Evolutionary conservation across 1,140 invertebrate genomes (phyloP).

Genomic region (Nilaparvata lugens): DNA sequence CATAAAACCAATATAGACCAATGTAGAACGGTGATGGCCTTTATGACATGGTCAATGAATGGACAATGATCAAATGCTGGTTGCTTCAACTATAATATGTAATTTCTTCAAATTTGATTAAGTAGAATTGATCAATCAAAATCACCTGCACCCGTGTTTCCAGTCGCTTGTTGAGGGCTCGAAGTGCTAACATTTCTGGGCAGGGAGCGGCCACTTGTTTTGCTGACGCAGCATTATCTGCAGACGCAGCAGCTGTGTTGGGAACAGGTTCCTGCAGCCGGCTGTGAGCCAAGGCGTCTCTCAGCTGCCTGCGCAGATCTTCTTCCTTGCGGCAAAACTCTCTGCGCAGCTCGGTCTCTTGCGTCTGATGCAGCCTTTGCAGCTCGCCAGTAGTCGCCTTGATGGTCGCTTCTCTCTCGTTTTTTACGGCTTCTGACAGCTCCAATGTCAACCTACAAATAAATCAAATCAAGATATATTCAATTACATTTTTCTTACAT

Average conservation of each 20-base stretch:
- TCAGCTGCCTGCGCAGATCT: background rate
- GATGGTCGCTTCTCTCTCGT: background rate
- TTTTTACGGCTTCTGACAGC: constrained; percentile 4
- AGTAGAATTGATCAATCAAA: too few relatives aligned
- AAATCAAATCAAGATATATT: background rate
- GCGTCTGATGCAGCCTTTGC: constrained; percentile 4
- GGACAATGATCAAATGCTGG: too few relatives aligned
- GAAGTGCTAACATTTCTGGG: background rate
- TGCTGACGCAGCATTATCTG: background rate
- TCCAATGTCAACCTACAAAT: constrained; percentile 4
- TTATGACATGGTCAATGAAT: too few relatives aligned
- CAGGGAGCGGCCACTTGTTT: background rate
- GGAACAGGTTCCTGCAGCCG: background rate
- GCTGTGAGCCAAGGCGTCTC: background rate
- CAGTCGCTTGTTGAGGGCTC: background rate
- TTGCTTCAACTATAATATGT: too few relatives aligned
- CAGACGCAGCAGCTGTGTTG: background rate
- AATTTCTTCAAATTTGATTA: too few relatives aligned
- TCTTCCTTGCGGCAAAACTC: background rate
- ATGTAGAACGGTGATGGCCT: too few relatives aligned
- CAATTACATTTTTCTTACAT: too few relatives aligned
- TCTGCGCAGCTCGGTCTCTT: background rate
- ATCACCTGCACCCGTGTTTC: background rate
- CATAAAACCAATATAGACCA: too few relatives aligned
- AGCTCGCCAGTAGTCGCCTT: constrained; percentile 4